Conservation (phyloP, 2,113 vertebrate species). For the Vicugna pacos region DNA sequence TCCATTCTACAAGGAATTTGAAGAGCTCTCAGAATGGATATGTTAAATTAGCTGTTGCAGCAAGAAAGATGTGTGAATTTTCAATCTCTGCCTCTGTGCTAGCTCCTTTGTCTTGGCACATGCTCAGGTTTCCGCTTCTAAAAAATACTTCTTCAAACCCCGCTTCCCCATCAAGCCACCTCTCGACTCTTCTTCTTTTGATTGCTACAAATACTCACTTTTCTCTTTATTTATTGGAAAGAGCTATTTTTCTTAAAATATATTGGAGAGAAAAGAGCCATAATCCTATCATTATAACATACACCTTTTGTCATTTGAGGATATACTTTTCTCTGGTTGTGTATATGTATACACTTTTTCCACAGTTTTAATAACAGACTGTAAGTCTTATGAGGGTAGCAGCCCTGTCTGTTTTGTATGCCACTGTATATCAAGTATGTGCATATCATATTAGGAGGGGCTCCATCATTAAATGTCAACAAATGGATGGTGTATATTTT, state of each 20-base stretch:
- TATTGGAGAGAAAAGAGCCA: neutral
- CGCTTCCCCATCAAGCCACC: neutral
- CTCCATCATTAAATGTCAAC: constrained; percentile 32
- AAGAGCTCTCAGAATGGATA: constrained; percentile 49
- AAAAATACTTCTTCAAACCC: constrained; percentile 48
- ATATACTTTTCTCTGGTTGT: neutral
- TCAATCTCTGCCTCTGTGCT: neutral
- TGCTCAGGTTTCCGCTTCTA: constrained; percentile 30
- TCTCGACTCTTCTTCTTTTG: constrained; percentile 27
- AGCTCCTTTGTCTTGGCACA: constrained; percentile 42
- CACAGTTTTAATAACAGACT: neutral
- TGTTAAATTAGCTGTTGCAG: constrained; percentile 51
- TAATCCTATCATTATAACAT: neutral
- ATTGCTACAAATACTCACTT: constrained; percentile 48
- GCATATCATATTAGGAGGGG: neutral
- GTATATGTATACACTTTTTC: neutral
- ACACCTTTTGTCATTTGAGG: neutral
- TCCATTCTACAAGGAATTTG: constrained; percentile 51
- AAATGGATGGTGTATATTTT: neutral
- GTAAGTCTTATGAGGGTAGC: neutral
- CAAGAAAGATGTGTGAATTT: constrained; percentile 63
- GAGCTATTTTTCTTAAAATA: constrained; percentile 25
- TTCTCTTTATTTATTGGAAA: constrained; percentile 50
- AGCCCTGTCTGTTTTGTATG: constrained; percentile 17
- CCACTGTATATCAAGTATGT: neutral